Percentiles rank a stretch among this genome's conserved stretches.
phyloP scores from a whole-genome alignment of 2,797 vertebrate species.

The Leuciscus waleckii region DNA sequence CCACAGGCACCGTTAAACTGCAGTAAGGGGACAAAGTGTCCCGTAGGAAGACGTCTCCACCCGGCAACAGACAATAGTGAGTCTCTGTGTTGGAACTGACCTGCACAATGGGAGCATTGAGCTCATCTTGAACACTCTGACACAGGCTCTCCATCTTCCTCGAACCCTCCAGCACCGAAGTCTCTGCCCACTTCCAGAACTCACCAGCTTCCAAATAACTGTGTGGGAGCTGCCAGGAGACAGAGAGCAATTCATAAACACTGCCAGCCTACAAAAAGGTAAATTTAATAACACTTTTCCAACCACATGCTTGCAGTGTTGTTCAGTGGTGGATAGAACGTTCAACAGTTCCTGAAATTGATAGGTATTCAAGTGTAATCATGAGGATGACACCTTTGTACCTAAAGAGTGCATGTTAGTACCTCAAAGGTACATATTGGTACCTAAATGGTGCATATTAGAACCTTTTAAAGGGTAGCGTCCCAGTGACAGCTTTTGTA shows the following conservation, averaged over 20 bases:
- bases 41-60: conserved; percentile 27
- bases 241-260: conserved; percentile 42
- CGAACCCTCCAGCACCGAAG: conserved; percentile 71
- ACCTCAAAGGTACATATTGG: too few relatives aligned
- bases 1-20: conserved; percentile 25
- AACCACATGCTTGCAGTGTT: background rate
- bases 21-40: conserved; percentile 11
- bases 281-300: conserved; percentile 25
- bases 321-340: background rate
- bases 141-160: conserved; percentile 77
- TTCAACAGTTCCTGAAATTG: background rate
- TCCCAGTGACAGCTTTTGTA: too few relatives aligned
- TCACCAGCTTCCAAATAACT: conserved; percentile 72
- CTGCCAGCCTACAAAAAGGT: background rate
- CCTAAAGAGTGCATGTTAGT: too few relatives aligned
- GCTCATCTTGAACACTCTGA: conserved; percentile 79
- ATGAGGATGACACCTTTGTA: conserved; percentile 8
- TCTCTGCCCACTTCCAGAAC: conserved; percentile 87
- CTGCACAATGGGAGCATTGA: conserved; percentile 78
- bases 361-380: background rate
- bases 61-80: conserved; percentile 41
- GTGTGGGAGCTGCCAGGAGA: conserved; percentile 84
- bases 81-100: conserved; percentile 70
- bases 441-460: too few relatives aligned
- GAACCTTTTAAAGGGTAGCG: too few relatives aligned